Percentiles rank a stretch among this genome's conserved stretches.
These are phyloP conservation scores for Lipophrys pholis DNA, from an alignment of 2,113 vertebrate genomes.

Conservation along the genomic window DNA sequence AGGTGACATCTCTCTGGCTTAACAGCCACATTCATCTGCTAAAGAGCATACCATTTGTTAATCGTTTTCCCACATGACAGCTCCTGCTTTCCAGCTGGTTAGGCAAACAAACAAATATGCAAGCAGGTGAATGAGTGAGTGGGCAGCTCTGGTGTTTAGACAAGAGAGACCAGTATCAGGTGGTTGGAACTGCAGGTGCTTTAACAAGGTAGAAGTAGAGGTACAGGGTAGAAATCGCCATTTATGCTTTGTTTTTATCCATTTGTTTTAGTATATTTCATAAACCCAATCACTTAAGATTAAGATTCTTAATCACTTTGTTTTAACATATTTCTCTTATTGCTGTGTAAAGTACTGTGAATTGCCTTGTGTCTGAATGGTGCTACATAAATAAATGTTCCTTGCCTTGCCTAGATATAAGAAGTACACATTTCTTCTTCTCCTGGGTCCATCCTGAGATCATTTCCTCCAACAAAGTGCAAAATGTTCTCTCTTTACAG, in stretches of 20 bases:
- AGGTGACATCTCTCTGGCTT: conserved; percentile 77
- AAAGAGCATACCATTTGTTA: conserved; percentile 80
- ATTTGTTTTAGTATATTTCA: too few relatives aligned
- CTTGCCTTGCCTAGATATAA: too few relatives aligned
- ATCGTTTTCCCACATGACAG: conserved; percentile 68
- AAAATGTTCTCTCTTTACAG: conserved; percentile 1
- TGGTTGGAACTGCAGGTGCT: conserved; percentile 49
- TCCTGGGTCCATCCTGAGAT: too few relatives aligned
- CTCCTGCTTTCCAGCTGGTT: conserved; percentile 66
- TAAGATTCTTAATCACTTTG: too few relatives aligned
- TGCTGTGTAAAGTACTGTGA: too few relatives aligned
- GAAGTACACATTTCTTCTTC: too few relatives aligned
- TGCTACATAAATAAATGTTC: too few relatives aligned
- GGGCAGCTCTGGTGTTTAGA: conserved; percentile 37
- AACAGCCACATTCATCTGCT: conserved; percentile 76
- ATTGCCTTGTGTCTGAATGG: too few relatives aligned
- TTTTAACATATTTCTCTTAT: too few relatives aligned
- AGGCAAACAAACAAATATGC: conserved; percentile 70
- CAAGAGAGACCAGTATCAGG: conserved; percentile 26
- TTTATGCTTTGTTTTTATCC: too few relatives aligned
- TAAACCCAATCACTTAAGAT: too few relatives aligned
- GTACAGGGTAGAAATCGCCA: conserved; percentile 4
- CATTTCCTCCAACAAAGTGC: not conserved
- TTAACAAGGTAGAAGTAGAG: conserved; percentile 41
- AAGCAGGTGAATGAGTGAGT: conserved; percentile 48